Evolutionary conservation across 2,888 invertebrate species (phyloP), one percentile per base, ranked within the genome.

Genomic region (Melanchra persicariae): DNA sequence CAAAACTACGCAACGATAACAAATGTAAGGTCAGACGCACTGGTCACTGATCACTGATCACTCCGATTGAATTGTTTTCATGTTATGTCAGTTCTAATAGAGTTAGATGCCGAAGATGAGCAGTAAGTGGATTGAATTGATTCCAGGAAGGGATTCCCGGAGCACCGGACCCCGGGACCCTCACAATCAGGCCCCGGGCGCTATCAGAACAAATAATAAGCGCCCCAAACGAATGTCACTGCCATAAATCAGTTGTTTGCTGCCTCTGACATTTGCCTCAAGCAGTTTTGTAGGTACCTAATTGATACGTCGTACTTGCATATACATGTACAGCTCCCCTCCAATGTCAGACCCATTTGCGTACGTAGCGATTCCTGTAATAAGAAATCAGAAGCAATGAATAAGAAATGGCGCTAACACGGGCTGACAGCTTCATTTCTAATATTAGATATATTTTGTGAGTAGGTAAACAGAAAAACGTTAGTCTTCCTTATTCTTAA

Each of bases 101-200:
- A 45, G 24, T 26, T n/a, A 63, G 34, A 52, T 17, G 37, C 51
- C 24, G 30, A 67, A 58, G 37, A 54, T 54, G 22, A 64, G 5
- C 26, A n/a, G 59, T 64, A 52, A 79, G 55, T 61, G 47, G 49
- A 77, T 67, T 26, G 34, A 61, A 61, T 67, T 61, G 59, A 64
- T 61, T 70, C 59, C 9, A 22, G 58, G 49, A 64, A 52, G 60
- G 59, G 40, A 45, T 37, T 64, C 34, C 40, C 26, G 30, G 43
- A 34, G 19, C 19, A 54, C 12, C 15, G 30, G 22, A 12, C 12
- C 34, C 47, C 40, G 43, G 49, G 52, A 26, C 64, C 65, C 45
- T 57, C 24, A 17, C 66, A 77, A 70, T 58, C 64, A 55, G 30
- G 45, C 77, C 57, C 24, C 49, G 43, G 68, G 76, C 76, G 63